Percentiles rank a stretch among this genome's conserved stretches.
Conservation (phyloP, 1,140 invertebrate species). For the Caenorhabditis brenneri region DNA sequence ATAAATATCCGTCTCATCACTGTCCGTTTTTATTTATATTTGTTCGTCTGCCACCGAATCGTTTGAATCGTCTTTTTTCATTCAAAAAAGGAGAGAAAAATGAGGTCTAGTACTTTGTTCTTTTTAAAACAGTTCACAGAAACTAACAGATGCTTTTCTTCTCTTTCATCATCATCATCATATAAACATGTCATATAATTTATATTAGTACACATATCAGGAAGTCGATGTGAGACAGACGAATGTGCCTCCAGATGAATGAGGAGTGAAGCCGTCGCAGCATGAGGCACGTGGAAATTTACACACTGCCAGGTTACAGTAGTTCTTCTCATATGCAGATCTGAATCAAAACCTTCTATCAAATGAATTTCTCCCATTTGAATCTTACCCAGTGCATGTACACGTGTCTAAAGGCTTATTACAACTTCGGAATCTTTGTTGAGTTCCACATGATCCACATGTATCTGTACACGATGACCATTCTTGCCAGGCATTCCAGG, state of each 20-base stretch:
- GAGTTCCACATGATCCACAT: slow-evolving; percentile 42
- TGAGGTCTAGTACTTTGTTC: slow-evolving; percentile 19
- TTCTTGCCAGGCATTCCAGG: slow-evolving; percentile 29
- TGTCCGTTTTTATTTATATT: not conserved
- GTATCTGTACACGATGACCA: slow-evolving; percentile 40
- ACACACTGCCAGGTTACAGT: slow-evolving; percentile 29
- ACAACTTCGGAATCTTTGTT: slow-evolving; percentile 15
- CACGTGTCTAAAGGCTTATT: slow-evolving; percentile 26
- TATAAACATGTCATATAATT: not conserved
- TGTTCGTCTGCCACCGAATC: not conserved
- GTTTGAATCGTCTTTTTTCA: no score
- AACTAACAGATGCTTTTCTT: slow-evolving; percentile 23
- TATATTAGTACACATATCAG: not conserved
- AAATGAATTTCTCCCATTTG: no score
- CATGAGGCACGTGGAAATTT: slow-evolving; percentile 28
- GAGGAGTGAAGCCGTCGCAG: slow-evolving; percentile 7
- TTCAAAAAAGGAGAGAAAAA: not conserved
- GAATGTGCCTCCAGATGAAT: slow-evolving; percentile 10
- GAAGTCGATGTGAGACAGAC: not conserved
- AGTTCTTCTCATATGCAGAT: not conserved
- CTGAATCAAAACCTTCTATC: not conserved
- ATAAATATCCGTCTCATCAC: not conserved
- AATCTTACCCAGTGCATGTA: slow-evolving; percentile 30
- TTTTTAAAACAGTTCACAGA: not conserved
- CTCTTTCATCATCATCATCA: slow-evolving; percentile 19